These are phyloP conservation scores for Venturia canescens DNA, from an alignment of 1,140 invertebrate genomes.

Conservation along the genomic window DNA sequence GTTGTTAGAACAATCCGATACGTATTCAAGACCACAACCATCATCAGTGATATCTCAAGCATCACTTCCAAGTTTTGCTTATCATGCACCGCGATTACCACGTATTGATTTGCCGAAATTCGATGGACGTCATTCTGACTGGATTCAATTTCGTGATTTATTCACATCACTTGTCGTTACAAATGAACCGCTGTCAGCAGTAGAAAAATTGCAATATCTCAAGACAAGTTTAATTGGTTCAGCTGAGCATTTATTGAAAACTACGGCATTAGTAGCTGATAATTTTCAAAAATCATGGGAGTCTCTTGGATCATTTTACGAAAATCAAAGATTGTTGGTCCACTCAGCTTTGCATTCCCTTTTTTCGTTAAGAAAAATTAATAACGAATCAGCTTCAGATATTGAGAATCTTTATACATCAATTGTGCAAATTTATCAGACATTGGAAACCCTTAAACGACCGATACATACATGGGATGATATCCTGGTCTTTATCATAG, in stretches of 20 bases:
- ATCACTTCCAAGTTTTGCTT: not conserved
- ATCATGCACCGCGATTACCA: not conserved
- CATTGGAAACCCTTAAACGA: not conserved
- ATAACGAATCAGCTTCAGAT: not conserved
- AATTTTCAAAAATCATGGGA: too few species aligned
- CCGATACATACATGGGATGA: conserved; percentile 11
- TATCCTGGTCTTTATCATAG: not conserved
- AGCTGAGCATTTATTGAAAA: too few species aligned
- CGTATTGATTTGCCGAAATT: not conserved
- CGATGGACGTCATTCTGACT: not conserved
- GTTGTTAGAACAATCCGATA: too few species aligned
- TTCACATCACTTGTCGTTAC: not conserved
- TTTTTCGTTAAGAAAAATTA: conserved; percentile 10
- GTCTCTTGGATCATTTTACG: not conserved
- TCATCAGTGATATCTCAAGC: not conserved
- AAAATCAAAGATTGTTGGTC: not conserved
- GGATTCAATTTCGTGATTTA: not conserved
- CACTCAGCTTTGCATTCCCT: not conserved
- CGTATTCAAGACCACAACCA: not conserved
- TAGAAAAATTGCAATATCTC: not conserved
- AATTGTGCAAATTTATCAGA: not conserved
- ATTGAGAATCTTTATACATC: not conserved
- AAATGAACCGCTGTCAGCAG: not conserved
- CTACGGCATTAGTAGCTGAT: too few species aligned
- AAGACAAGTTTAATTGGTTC: not conserved